Evolutionary conservation across 2,113 vertebrate species (phyloP).

Genomic region (Lagopus muta): DNA sequence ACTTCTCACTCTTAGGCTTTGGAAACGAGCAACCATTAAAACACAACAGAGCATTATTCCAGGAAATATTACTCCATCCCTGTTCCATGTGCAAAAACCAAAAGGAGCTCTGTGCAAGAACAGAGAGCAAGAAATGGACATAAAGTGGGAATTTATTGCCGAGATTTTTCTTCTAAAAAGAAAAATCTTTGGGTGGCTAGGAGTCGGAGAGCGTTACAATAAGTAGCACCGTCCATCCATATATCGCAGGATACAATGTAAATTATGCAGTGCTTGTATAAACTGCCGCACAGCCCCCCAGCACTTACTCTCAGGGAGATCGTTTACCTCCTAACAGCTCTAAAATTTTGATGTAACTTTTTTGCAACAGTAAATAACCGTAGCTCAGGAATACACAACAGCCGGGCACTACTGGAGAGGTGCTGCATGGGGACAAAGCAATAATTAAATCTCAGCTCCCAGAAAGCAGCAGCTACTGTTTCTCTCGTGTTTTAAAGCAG

Average conservation of each 20-base stretch:
- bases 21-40: slow-evolving; percentile 49
- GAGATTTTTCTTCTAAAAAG: slow-evolving; percentile 42
- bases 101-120: slow-evolving; percentile 45
- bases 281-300: slow-evolving; percentile 74
- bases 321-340: slow-evolving; percentile 53
- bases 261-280: slow-evolving; percentile 71
- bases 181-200: slow-evolving; percentile 36
- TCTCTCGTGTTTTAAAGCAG: not conserved
- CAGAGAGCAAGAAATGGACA: slow-evolving; percentile 6
- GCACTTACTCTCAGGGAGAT: slow-evolving; percentile 25
- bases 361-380: not conserved
- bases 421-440: not conserved
- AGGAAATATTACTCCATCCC: slow-evolving; percentile 59
- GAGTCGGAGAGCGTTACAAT: slow-evolving; percentile 27
- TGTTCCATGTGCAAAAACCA: slow-evolving; percentile 49
- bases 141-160: slow-evolving; percentile 30
- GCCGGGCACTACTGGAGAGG: not conserved
- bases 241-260: slow-evolving; percentile 73
- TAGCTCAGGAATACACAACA: not conserved
- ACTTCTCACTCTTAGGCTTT: slow-evolving; percentile 29
- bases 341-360: slow-evolving; percentile 50
- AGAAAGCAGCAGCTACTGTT: not conserved
- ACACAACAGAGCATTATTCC: slow-evolving; percentile 46
- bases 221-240: slow-evolving; percentile 70
- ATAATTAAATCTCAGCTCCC: not conserved